phyloP scores from a whole-genome alignment of 2,113 vertebrate species.

The Entosphenus tridentatus region DNA sequence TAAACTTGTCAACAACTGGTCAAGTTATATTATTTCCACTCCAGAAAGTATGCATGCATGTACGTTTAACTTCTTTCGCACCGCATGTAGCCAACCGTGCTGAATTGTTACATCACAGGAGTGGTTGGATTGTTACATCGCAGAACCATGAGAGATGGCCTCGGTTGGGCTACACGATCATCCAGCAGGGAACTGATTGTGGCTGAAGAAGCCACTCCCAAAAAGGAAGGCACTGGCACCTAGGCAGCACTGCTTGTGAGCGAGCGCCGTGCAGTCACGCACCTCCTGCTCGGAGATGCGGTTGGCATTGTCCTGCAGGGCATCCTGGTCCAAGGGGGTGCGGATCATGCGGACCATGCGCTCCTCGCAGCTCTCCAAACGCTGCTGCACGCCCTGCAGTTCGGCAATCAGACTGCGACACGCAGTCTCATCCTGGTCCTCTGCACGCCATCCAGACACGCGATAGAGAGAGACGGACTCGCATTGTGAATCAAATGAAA shows the following conservation, averaged over 20 bases:
- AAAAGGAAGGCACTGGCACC: not conserved
- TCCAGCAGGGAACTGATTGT: not conserved
- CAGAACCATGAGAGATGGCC: not conserved
- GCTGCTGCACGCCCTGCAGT: conserved; percentile 45
- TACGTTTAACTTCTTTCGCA: too few species aligned
- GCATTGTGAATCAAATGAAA: too few species aligned
- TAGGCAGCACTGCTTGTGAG: too few species aligned
- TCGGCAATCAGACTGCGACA: conserved; percentile 55
- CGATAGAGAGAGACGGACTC: too few species aligned
- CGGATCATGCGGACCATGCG: conserved; percentile 39
- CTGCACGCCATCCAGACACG: conserved; percentile 19
- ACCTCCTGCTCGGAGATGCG: conserved; percentile 69
- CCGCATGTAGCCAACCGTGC: too few species aligned
- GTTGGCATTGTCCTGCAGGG: conserved; percentile 26
- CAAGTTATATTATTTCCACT: too few species aligned
- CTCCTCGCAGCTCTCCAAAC: conserved; percentile 51
- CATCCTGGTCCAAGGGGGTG: conserved; percentile 24
- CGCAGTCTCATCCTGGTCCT: conserved; percentile 64
- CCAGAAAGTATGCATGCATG: too few species aligned
- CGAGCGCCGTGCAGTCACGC: conserved; percentile 10
- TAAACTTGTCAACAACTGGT: too few species aligned
- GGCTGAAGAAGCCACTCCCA: not conserved
- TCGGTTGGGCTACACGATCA: not conserved
- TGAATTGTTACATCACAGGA: not conserved
- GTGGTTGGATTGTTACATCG: not conserved